These are phyloP conservation scores for Athene noctua DNA, from an alignment of 2,113 vertebrate species.

Conservation along the genomic window DNA sequence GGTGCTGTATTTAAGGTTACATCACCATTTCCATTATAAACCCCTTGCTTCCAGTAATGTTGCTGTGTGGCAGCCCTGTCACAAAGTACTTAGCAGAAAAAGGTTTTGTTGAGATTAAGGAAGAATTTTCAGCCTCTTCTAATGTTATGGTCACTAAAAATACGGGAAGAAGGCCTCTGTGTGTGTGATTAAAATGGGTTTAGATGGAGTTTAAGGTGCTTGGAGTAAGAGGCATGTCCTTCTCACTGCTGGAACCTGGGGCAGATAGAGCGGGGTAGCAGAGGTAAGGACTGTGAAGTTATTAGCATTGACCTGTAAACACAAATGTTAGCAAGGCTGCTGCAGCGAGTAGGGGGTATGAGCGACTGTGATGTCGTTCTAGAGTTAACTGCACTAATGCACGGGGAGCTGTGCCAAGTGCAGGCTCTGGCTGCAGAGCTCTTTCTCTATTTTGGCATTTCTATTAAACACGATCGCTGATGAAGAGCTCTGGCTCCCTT, in stretches of 20 bases:
- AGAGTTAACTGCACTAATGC: background rate
- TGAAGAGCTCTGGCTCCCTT: background rate
- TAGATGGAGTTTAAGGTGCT: background rate
- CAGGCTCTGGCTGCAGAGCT: background rate
- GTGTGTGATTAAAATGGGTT: background rate
- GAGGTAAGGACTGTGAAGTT: background rate
- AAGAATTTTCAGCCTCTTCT: background rate
- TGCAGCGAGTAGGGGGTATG: background rate
- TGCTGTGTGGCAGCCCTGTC: background rate
- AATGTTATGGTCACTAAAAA: background rate
- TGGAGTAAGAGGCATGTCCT: background rate
- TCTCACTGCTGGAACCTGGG: fast-evolving
- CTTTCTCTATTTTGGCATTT: background rate
- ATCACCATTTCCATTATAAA: background rate
- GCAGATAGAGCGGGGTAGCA: fast-evolving
- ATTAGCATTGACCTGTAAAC: background rate
- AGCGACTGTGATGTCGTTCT: background rate
- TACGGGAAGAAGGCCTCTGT: background rate
- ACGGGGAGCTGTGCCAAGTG: background rate
- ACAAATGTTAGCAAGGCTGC: background rate
- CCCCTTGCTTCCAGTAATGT: background rate
- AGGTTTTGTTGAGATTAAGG: background rate
- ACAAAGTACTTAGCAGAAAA: background rate
- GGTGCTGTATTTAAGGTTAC: background rate
- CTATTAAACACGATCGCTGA: background rate